Evolutionary conservation across 1,140 invertebrate species (phyloP), one percentile per base, ranked within the genome.

Genomic region (Magallana gigas): DNA sequence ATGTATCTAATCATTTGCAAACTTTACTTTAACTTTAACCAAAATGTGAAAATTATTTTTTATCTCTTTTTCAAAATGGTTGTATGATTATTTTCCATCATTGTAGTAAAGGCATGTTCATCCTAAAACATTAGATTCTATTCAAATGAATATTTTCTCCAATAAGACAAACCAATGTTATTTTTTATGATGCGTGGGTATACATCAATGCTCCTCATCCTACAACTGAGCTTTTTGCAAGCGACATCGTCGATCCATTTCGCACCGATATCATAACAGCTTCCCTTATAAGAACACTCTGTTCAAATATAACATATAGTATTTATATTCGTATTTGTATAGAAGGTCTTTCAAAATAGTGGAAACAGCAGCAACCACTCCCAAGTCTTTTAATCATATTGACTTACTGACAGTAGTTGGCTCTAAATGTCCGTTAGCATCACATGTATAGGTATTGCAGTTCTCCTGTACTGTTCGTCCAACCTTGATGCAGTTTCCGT

Each of bases 401-500:
- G 11, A 76, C 68, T 76, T 36, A 76, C 68, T 76, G 11, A 23
- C 18, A 8, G 68, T 5, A 12, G 23, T 76, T 8, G 68, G 68
- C 4, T 29, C 68, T 29, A 76, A 12, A 23, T 64, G 83, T 14
- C 88, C 88, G 36, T 86, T 80, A 36, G 8, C n/a, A 57, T 81
- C 12, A 85, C 88, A 89, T 64, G 14, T 59, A 57, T 84, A 87
- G 0, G 88, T 89, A 1, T 64, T 86, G 58, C 88, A 89, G 48
- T 89, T 83, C 8, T 89, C 88, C 0, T 59, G n/a, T 11, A 84
- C 76, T 8, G 58, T 56, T 62, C 81, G 14, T 0, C 88, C 88
- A 8, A 64, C 64, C 62, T 89, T 87, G n/a, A 89, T 36, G 57
- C 88, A 89, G 48, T 89, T 85, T 68, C 88, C 88, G 64, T 82